Evolutionary conservation across 2,797 vertebrate species (phyloP), one percentile per base, ranked within the genome.

Genomic region (Lepus oiostolus): DNA sequence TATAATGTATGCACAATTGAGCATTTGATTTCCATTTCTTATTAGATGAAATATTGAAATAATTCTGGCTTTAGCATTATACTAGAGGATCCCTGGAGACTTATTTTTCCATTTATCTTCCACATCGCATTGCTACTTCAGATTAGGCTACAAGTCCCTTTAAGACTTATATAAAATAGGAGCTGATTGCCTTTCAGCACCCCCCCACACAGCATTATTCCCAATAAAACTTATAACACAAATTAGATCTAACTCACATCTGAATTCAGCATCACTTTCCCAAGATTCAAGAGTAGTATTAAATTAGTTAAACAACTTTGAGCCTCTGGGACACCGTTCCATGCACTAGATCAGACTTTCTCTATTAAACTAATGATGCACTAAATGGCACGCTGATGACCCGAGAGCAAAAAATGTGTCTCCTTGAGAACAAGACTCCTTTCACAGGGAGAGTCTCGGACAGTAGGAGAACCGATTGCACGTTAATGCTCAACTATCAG

Each of bases 341-440:
- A 16, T 88, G 38, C 50, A 75, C 35, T 35, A 81, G 30, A 91
- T 60, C 38, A 91, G 28, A 91, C 54, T 87, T 94, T 86, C 24
- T 91, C 68, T 84, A 50, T 95, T 95, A 91, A 85, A 92, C 42
- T 93, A 81, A 95, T 83, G 84, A 85, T 79, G 86, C 68, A 90
- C 24, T 85, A 85, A 95, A 87, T 82, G 24, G n/a, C 28, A 79
- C 0, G 0, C n/a, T 81, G 79, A 91, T 75, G 77, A 95, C 16
- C 35, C 19, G 4, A 58, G 9, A 94, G 95, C 62, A 77, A 91
- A 72, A 77, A 93, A 74, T 74, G 5, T 71, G 17, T 93, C 67
- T 95, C 76, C 77, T 87, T 95, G 85, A 95, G 68, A 84, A 60
- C 1, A 93, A 24, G 60, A 85, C 26, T 91, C 54, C 60, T 92